Evolutionary conservation across 2,888 invertebrate genomes (phyloP), one percentile per base, ranked within the genome.

Genomic region (Amiota mariae): DNA sequence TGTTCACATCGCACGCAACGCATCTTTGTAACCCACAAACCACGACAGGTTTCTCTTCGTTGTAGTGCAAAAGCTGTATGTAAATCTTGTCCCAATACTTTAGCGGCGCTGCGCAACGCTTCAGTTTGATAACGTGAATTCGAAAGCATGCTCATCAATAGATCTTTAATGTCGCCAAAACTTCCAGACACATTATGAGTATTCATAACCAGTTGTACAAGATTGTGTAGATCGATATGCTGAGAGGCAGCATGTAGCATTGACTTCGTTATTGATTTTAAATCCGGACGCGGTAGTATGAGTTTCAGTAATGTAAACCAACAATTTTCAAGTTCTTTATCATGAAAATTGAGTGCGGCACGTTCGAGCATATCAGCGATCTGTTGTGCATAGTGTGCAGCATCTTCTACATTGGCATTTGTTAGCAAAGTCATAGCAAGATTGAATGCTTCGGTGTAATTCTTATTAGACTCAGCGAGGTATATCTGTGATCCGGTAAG

Each of bases 51-150:
- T 18, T 81, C 72, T 13, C 75, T 80, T 12, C 85, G 85, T 6
- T 85, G 85, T 61, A 85, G 81, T 0, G 82, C 85, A 46, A 91
- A 88, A 71, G 89, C 80, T 71, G 90, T 90, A 85, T 94, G 95
- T 70, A 95, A 91, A 90, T 95, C 95, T 72, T 92, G 91, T 80
- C 94, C 93, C 13, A 86, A 76, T 59, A 94, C 90, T 77, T 92
- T 92, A 64, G 93, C 92, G 4, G 94, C 93, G 0, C 93, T 93
- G 79, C 92, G 92, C 79, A 95, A 91, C 81, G 95, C 91, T 66
- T 94, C 92, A 84, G 94, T 93, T 87, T 96, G 95, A 85, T 95
- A 94, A 51, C 93, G 92, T 76, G 95, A 95, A 82, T 95, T 95
- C 18, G 93, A 93, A 77, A 96, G 90, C 91, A 96, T 95, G 71